A percentile compares a stretch with the other conserved stretches of the same genome.
phyloP scores from a whole-genome alignment of 2,797 vertebrate genomes.

The Melanotaenia nigrans region DNA sequence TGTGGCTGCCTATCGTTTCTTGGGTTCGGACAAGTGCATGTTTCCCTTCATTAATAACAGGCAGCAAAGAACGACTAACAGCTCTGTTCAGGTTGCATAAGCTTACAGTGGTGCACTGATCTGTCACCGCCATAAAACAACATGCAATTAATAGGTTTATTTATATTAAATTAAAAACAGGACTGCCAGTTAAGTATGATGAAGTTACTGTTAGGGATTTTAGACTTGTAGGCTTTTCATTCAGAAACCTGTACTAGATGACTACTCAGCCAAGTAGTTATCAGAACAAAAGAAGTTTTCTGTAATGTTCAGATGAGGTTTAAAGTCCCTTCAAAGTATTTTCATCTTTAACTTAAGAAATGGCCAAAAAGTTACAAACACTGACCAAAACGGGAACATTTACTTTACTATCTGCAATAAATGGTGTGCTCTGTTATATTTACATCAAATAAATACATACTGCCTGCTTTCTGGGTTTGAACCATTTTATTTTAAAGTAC shows the following conservation, averaged over 20 bases:
- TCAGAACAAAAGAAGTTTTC: slow-evolving; percentile 18
- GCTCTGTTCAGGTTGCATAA: slow-evolving; percentile 33
- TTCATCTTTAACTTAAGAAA: slow-evolving; percentile 1
- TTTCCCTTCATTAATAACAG: slow-evolving; percentile 69
- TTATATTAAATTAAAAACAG: no score
- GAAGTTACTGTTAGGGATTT: slow-evolving; percentile 8
- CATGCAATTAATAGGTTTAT: slow-evolving; percentile 3
- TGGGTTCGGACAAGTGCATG: slow-evolving; percentile 78
- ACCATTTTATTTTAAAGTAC: neutral
- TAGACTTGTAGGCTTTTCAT: slow-evolving; percentile 17
- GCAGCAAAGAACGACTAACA: slow-evolving; percentile 41
- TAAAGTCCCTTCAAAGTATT: slow-evolving; percentile 26
- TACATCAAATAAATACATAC: slow-evolving; percentile 45
- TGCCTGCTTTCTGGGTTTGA: neutral
- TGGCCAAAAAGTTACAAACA: slow-evolving; percentile 14
- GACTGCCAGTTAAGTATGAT: no score
- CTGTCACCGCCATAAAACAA: neutral
- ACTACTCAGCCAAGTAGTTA: slow-evolving; percentile 67
- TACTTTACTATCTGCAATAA: slow-evolving; percentile 24
- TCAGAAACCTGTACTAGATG: slow-evolving; percentile 31
- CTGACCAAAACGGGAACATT: slow-evolving; percentile 24
- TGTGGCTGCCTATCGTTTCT: slow-evolving; percentile 65
- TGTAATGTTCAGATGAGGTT: slow-evolving; percentile 15
- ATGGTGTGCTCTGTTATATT: slow-evolving; percentile 24
- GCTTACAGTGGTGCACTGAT: neutral